Conservation (phyloP, 2,113 vertebrate genomes). For the Lepisosteus oculatus region DNA sequence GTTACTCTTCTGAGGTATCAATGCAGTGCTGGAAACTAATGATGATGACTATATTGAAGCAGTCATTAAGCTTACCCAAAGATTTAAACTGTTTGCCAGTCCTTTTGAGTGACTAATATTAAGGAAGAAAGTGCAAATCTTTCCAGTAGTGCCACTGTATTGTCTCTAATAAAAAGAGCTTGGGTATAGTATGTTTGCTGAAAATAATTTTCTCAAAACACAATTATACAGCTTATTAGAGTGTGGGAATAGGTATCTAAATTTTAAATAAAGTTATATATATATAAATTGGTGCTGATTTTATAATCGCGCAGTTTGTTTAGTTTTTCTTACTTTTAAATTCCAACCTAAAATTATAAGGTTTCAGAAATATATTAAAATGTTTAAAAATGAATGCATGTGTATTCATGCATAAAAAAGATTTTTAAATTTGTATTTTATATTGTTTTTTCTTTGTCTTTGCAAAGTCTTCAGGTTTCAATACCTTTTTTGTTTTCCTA, state of each 20-base stretch:
- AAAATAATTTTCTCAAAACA: constrained; percentile 83
- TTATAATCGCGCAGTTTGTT: constrained; percentile 98
- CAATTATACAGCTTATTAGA: constrained; percentile 97
- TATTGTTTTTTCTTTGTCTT: constrained; percentile 94
- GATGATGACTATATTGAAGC: constrained; percentile 13
- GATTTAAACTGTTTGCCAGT: constrained; percentile 54
- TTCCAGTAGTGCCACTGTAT: constrained; percentile 96
- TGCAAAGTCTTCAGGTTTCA: constrained; percentile 97
- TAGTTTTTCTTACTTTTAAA: constrained; percentile 93
- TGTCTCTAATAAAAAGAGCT: constrained; percentile 89
- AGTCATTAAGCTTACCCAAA: constrained; percentile 49
- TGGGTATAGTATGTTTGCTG: constrained; percentile 89
- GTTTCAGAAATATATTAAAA: constrained; percentile 98
- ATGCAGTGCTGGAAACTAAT: constrained; percentile 21
- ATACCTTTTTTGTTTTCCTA: constrained; percentile 88
- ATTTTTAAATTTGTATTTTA: constrained; percentile 99
- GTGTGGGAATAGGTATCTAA: constrained; percentile 98
- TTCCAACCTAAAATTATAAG: constrained; percentile 94
- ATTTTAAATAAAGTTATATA: constrained; percentile 98
- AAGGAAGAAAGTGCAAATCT: constrained; percentile 68
- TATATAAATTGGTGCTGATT: constrained; percentile 99
- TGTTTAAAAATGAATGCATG: constrained; percentile 93
- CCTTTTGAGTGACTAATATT: constrained; percentile 81
- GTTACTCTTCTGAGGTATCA: constrained; percentile 55
- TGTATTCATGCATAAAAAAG: constrained; percentile 93